Evolutionary conservation across 1,140 invertebrate genomes (phyloP).

Genomic region (Macrostomum lignano): DNA sequence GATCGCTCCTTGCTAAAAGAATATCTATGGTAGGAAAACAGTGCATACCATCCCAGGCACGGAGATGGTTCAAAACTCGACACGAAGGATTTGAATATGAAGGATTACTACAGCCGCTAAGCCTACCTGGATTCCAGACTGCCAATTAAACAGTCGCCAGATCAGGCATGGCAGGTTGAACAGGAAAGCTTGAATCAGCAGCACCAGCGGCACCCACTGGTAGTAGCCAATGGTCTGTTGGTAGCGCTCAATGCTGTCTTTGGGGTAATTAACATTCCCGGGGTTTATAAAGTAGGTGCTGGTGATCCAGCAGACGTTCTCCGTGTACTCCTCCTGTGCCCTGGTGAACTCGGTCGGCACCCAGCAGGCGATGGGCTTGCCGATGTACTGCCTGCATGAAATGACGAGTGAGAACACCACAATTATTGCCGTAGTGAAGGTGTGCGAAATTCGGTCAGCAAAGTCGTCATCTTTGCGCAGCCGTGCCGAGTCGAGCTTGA

Average conservation of each 20-base stretch:
- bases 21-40: too few relatives aligned
- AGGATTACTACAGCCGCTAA: too few relatives aligned
- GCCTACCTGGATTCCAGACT: slow-evolving; percentile 28
- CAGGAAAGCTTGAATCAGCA: slow-evolving; percentile 31
- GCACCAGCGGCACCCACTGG: slow-evolving; percentile 33
- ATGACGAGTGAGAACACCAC: slow-evolving; percentile 31
- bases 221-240: slow-evolving; percentile 28
- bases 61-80: too few relatives aligned
- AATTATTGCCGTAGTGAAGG: slow-evolving; percentile 30
- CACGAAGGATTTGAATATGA: too few relatives aligned
- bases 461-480: slow-evolving; percentile 32
- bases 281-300: slow-evolving; percentile 1
- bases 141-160: slow-evolving; percentile 30
- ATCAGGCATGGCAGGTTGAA: slow-evolving; percentile 33
- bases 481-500: too few relatives aligned
- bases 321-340: slow-evolving; percentile 3
- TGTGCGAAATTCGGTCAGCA: slow-evolving; percentile 32
- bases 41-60: too few relatives aligned
- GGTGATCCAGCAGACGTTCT: slow-evolving; percentile 1
- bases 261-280: not conserved
- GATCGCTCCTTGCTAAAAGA: too few relatives aligned
- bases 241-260: not conserved
- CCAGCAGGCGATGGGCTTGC: slow-evolving; percentile 30
- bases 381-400: slow-evolving; percentile 31
- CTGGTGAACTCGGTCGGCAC: slow-evolving; percentile 14